phyloP scores from a whole-genome alignment of 2,113 vertebrate genomes.

The Bucco capensis region DNA sequence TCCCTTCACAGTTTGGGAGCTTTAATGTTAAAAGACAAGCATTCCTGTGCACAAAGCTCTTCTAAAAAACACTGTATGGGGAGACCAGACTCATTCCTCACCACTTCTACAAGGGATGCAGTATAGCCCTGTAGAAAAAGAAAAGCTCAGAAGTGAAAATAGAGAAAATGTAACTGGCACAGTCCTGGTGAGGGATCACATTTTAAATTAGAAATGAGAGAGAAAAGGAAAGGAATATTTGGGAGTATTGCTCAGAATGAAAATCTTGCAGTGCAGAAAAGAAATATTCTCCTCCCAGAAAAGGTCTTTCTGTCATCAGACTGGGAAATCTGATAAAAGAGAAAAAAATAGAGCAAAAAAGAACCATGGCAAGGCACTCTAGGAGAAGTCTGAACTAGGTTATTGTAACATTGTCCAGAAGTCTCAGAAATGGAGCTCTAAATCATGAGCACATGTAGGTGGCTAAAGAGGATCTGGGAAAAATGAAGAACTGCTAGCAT shows the following conservation, averaged over 20 bases:
- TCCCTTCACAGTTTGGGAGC: neutral
- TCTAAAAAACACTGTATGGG: neutral
- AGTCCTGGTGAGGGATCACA: neutral
- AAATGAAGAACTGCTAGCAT: neutral
- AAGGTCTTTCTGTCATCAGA: neutral
- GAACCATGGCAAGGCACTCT: neutral
- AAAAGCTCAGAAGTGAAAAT: neutral
- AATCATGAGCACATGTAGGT: neutral
- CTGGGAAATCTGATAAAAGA: neutral
- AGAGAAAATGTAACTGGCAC: neutral
- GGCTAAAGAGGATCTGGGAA: neutral
- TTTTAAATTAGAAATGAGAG: constrained; percentile 1
- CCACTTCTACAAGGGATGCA: neutral
- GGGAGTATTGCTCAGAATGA: neutral
- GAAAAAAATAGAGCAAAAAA: neutral
- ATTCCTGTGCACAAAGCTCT: neutral
- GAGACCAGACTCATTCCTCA: neutral
- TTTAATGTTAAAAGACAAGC: neutral
- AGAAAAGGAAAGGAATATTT: neutral
- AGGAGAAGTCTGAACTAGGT: neutral
- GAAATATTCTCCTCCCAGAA: neutral
- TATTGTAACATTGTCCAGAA: neutral
- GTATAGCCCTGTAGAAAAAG: neutral
- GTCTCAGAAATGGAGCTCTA: neutral
- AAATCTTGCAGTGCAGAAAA: neutral